Percentiles rank a stretch among this genome's conserved stretches.
Conservation (phyloP, 2,797 vertebrate species). For the Steatocranus sp. region DNA sequence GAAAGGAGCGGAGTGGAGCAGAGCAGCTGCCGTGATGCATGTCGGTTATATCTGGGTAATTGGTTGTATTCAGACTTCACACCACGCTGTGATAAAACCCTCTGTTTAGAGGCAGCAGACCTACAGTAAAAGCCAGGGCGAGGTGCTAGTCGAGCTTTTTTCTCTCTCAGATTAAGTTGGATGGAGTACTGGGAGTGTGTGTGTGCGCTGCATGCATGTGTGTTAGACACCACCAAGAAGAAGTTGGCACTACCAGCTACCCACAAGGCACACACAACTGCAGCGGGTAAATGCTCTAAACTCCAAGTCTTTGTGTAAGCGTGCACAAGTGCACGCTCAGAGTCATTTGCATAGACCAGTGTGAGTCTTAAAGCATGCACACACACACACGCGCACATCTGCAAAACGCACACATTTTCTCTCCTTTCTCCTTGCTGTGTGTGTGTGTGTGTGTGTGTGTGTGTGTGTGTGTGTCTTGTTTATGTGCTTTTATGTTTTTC, state of each 20-base stretch:
- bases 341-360: background rate
- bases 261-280: background rate
- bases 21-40: slow-evolving; percentile 2
- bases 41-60: slow-evolving; percentile 31
- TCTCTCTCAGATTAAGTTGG: background rate
- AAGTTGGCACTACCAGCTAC: background rate
- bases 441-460: background rate
- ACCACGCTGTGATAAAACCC: slow-evolving; percentile 46
- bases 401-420: background rate
- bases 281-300: slow-evolving; percentile 9
- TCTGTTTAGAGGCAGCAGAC: slow-evolving; percentile 28
- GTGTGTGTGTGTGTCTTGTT: slow-evolving; percentile 32
- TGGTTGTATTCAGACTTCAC: slow-evolving; percentile 34
- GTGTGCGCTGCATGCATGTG: background rate
- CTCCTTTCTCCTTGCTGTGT: background rate
- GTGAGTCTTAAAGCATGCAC: background rate
- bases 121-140: background rate
- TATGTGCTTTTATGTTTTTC: slow-evolving; percentile 67
- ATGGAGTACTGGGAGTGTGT: background rate
- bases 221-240: background rate
- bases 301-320: background rate
- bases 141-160: background rate
- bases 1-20: background rate
- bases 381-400: background rate
- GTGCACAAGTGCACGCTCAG: background rate